These are phyloP conservation scores for Lordiphosa fenestrarum DNA, from an alignment of 2,888 invertebrate genomes.

Conservation along the genomic window DNA sequence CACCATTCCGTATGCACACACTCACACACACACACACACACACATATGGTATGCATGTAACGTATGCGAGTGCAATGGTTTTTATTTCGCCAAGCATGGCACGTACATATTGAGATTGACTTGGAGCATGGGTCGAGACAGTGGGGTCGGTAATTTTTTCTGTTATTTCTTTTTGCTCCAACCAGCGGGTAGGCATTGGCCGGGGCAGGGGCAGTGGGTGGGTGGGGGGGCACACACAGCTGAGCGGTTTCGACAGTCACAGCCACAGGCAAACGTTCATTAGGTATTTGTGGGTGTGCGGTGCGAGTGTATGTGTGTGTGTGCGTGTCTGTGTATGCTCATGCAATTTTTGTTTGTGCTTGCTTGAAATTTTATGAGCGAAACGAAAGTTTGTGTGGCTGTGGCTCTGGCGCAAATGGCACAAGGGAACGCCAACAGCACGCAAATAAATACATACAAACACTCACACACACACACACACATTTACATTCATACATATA, in stretches of 20 bases:
- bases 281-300: slow-evolving; percentile 49
- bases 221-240: slow-evolving; percentile 38
- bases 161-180: slow-evolving; percentile 20
- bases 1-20: slow-evolving; percentile 16
- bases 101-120: slow-evolving; percentile 26
- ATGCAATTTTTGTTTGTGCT: slow-evolving; percentile 39
- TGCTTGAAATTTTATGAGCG: slow-evolving; percentile 47
- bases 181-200: slow-evolving; percentile 4
- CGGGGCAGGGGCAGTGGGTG: too few relatives aligned
- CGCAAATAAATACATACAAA: slow-evolving; percentile 45
- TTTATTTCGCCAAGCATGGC: slow-evolving; percentile 18
- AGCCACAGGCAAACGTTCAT: slow-evolving; percentile 44
- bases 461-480: slow-evolving; percentile 10
- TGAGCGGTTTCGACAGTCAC: slow-evolving; percentile 31
- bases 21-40: background rate
- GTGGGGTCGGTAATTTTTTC: slow-evolving; percentile 20
- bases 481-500: slow-evolving; percentile 14
- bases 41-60: slow-evolving; percentile 10
- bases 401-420: slow-evolving; percentile 48
- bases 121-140: slow-evolving; percentile 19
- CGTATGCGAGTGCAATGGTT: slow-evolving; percentile 23
- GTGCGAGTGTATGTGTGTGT: slow-evolving; percentile 13
- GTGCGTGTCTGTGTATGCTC: slow-evolving; percentile 21
- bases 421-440: slow-evolving; percentile 74
- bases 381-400: slow-evolving; percentile 51